Conservation (phyloP, 2,888 invertebrate genomes). For the Coelopa pilipes region DNA sequence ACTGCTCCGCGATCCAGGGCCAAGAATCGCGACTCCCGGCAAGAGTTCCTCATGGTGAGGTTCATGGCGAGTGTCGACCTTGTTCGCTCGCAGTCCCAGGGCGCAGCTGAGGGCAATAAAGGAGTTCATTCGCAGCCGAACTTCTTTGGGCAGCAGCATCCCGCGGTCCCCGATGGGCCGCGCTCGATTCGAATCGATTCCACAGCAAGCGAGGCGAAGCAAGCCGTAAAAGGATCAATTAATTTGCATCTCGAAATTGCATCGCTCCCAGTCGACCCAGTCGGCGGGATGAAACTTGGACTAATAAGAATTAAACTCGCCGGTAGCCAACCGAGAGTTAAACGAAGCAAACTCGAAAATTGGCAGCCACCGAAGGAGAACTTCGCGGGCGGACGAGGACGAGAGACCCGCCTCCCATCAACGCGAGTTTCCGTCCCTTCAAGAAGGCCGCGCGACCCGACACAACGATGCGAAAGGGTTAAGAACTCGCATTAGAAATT, state of each 20-base stretch:
- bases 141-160: background rate
- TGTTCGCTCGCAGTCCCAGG: background rate
- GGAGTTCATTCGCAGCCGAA: background rate
- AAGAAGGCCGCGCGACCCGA: slow-evolving; percentile 1
- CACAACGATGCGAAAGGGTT: slow-evolving; percentile 38
- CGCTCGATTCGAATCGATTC: background rate
- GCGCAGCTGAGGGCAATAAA: too few relatives aligned
- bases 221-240: slow-evolving; percentile 52
- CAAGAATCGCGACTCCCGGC: too few relatives aligned
- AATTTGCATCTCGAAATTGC: slow-evolving; percentile 65
- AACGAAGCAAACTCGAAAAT: slow-evolving; percentile 4
- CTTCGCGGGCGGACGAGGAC: background rate
- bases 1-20: too few relatives aligned
- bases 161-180: background rate
- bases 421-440: slow-evolving; percentile 29
- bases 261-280: slow-evolving; percentile 44
- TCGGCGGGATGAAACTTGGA: too few relatives aligned
- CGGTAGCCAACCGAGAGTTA: slow-evolving; percentile 17
- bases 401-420: slow-evolving; percentile 19
- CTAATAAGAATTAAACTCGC: slow-evolving; percentile 40
- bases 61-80: background rate
- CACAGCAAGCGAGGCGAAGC: background rate
- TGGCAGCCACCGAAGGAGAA: background rate
- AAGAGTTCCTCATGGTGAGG: background rate
- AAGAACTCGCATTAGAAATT: slow-evolving; percentile 53